Evolutionary conservation across 2,888 invertebrate genomes (phyloP).

Genomic region (Nephrotoma guestfalica): DNA sequence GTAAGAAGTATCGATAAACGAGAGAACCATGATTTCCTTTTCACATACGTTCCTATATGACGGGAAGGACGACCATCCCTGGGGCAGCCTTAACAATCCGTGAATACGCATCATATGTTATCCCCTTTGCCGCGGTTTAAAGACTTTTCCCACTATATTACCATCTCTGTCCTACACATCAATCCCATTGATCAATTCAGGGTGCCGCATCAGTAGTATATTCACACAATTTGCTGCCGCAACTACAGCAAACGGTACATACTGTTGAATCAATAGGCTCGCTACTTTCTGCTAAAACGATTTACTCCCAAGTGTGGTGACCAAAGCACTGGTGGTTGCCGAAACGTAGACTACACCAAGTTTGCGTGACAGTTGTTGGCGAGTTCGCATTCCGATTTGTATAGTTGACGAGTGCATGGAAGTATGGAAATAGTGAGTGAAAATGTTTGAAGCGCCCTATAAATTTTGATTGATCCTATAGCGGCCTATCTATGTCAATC

Average conservation of each 20-base stretch:
- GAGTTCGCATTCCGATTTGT: slow-evolving; percentile 86
- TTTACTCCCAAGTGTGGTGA: slow-evolving; percentile 78
- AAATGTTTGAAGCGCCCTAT: slow-evolving; percentile 68
- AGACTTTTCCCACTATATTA: slow-evolving; percentile 49
- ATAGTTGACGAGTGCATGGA: slow-evolving; percentile 78
- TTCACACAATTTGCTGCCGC: slow-evolving; percentile 87
- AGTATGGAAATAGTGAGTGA: slow-evolving; percentile 73
- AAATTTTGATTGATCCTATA: slow-evolving; percentile 70
- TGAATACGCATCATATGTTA: slow-evolving; percentile 58
- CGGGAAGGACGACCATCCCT: slow-evolving; percentile 72
- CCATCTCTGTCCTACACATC: slow-evolving; percentile 67
- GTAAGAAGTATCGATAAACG: slow-evolving; percentile 58
- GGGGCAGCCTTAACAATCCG: slow-evolving; percentile 80
- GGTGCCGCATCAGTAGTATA: slow-evolving; percentile 85
- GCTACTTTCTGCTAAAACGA: slow-evolving; percentile 58
- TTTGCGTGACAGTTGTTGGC: slow-evolving; percentile 55
- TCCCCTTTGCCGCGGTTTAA: slow-evolving; percentile 68
- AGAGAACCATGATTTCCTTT: slow-evolving; percentile 59
- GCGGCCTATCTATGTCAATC: slow-evolving; percentile 59
- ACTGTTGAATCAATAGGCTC: slow-evolving; percentile 40
- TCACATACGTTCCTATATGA: slow-evolving; percentile 74
- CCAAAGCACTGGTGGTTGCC: slow-evolving; percentile 76
- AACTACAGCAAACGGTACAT: slow-evolving; percentile 39
- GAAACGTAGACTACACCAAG: slow-evolving; percentile 75
- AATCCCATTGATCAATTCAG: slow-evolving; percentile 59